These are phyloP conservation scores for Leucophenga varia DNA, from an alignment of 1,140 invertebrate genomes.

Conservation along the genomic window DNA sequence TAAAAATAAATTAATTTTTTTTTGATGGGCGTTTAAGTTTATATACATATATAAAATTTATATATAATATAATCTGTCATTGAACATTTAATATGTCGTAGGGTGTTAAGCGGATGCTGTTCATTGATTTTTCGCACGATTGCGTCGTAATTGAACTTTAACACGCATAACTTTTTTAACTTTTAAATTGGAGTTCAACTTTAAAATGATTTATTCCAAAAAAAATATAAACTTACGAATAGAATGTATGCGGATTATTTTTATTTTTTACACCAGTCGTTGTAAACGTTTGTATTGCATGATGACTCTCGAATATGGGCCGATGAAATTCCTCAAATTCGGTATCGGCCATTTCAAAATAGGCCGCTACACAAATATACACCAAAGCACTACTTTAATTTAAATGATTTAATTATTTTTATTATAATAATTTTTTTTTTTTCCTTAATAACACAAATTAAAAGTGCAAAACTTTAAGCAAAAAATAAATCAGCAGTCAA, in stretches of 20 bases:
- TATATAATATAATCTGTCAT: too few species aligned
- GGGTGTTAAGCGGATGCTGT: too few species aligned
- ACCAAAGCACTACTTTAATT: too few species aligned
- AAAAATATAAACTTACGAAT: slow-evolving; percentile 68
- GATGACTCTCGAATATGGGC: slow-evolving; percentile 70
- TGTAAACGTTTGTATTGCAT: slow-evolving; percentile 69
- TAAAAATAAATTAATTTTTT: not conserved
- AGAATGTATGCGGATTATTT: slow-evolving; percentile 64
- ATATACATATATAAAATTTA: too few species aligned
- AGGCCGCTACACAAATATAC: too few species aligned
- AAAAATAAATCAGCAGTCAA: too few species aligned
- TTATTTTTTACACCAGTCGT: slow-evolving; percentile 56
- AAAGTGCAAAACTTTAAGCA: too few species aligned
- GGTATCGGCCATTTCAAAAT: slow-evolving; percentile 81
- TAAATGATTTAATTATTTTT: too few species aligned
- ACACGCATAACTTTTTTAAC: not conserved
- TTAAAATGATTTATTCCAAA: too few species aligned
- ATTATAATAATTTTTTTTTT: too few species aligned
- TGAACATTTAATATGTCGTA: too few species aligned
- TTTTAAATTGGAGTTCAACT: not conserved
- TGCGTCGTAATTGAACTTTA: not conserved
- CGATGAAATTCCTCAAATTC: slow-evolving; percentile 90
- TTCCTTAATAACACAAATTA: too few species aligned
- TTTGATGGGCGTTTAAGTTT: not conserved
- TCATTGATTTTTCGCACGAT: slow-evolving; percentile 18